Percentiles rank a stretch among this genome's conserved stretches.
These are phyloP conservation scores for Calephelis perditalis DNA, from an alignment of 2,888 invertebrate genomes.

Conservation along the genomic window DNA sequence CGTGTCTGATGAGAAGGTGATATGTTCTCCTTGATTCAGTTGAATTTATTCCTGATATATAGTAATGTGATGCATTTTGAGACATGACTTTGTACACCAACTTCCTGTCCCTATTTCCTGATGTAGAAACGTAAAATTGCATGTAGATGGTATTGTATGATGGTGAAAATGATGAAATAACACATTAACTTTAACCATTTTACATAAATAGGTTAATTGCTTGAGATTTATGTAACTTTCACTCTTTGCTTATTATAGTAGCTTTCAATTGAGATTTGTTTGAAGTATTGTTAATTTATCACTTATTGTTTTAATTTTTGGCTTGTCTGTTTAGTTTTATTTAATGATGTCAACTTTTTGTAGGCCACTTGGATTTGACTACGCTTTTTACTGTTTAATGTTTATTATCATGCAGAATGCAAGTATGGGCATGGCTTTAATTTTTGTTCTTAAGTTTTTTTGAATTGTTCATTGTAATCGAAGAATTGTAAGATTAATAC, in stretches of 20 bases:
- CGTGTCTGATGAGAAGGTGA: constrained; percentile 74
- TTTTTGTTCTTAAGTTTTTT: too few species aligned
- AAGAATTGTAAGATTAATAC: too few species aligned
- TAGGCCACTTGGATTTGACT: too few species aligned
- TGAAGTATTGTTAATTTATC: too few species aligned
- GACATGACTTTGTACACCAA: constrained; percentile 41
- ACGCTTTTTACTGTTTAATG: too few species aligned
- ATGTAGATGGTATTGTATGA: constrained; percentile 35
- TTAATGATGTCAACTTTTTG: too few species aligned
- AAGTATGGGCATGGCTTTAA: constrained; percentile 1
- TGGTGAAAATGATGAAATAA: not conserved
- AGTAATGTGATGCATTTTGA: constrained; percentile 39
- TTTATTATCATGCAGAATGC: not conserved
- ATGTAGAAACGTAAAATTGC: constrained; percentile 45
- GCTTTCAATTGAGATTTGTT: not conserved
- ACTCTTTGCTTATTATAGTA: not conserved
- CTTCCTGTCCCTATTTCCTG: constrained; percentile 56
- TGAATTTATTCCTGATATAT: constrained; percentile 32
- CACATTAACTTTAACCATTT: not conserved
- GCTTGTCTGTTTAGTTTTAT: too few species aligned
- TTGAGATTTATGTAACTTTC: constrained; percentile 1
- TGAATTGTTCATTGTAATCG: too few species aligned
- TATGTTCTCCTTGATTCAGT: constrained; percentile 44
- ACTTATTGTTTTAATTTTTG: too few species aligned
- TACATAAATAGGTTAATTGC: constrained; percentile 4